A percentile compares a stretch with the other conserved stretches of the same genome.
Conservation (phyloP, 2,888 invertebrate genomes). For the Torymus auratus region DNA sequence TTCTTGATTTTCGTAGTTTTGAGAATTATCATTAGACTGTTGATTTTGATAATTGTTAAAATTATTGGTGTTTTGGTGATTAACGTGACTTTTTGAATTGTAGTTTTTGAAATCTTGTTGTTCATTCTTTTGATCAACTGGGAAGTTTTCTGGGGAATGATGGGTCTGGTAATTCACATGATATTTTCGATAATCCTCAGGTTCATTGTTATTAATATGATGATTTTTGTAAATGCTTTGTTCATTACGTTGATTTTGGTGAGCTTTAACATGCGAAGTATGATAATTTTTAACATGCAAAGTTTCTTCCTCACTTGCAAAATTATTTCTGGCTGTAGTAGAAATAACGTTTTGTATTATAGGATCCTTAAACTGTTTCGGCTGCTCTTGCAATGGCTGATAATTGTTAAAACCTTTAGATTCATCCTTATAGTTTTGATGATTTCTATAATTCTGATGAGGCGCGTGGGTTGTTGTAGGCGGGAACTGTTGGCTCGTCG, state of each 20-base stretch:
- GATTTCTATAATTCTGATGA: not conserved
- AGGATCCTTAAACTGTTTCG: slow-evolving; percentile 8
- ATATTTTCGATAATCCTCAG: not conserved
- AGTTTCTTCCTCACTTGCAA: not conserved
- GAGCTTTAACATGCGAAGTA: not conserved
- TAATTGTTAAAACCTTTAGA: not conserved
- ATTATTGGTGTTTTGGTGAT: not conserved
- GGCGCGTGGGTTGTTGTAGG: not conserved
- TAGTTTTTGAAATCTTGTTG: not conserved
- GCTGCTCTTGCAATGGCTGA: not conserved
- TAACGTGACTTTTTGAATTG: not conserved
- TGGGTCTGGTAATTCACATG: slow-evolving; percentile 45
- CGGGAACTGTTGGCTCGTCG: too few species aligned
- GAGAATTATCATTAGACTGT: not conserved
- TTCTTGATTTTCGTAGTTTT: slow-evolving; percentile 8
- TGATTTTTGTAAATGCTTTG: not conserved
- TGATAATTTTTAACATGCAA: not conserved
- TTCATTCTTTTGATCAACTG: slow-evolving; percentile 1
- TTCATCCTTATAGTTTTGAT: not conserved
- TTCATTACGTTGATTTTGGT: slow-evolving; percentile 1
- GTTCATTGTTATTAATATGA: not conserved
- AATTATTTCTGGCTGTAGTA: slow-evolving; percentile 1
- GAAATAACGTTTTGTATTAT: slow-evolving; percentile 3
- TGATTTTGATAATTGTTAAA: not conserved
- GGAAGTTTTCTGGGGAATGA: slow-evolving; percentile 24